phyloP scores from a whole-genome alignment of 2,888 invertebrate genomes.

The Incurvaria masculella region DNA sequence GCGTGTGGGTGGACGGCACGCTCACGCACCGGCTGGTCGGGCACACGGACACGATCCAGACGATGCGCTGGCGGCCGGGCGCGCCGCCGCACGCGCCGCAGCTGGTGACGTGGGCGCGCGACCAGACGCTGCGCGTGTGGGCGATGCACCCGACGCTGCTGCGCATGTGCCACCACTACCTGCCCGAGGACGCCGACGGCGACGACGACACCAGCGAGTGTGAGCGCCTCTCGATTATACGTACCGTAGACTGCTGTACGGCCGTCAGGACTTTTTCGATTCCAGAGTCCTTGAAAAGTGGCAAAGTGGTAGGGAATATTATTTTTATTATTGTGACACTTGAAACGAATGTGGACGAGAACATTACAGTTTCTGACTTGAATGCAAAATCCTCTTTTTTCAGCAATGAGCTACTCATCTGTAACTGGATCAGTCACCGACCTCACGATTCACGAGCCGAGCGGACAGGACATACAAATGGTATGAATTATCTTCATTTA shows the following conservation, averaged over 20 bases:
- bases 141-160: slow-evolving; percentile 81
- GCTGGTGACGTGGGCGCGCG: slow-evolving; percentile 92
- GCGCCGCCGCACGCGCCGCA: slow-evolving; percentile 69
- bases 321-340: slow-evolving; percentile 2
- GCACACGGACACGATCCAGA: slow-evolving; percentile 90
- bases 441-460: slow-evolving; percentile 30
- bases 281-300: no score
- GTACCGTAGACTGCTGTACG: background rate
- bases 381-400: slow-evolving; percentile 18
- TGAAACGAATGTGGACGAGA: background rate
- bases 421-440: slow-evolving; percentile 42
- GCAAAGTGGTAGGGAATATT: background rate
- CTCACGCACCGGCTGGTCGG: slow-evolving; percentile 92
- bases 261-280: no score
- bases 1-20: slow-evolving; percentile 54
- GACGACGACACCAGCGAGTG: slow-evolving; percentile 52
- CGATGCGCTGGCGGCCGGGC: slow-evolving; percentile 90
- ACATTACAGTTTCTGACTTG: background rate
- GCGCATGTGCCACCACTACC: slow-evolving; percentile 66
- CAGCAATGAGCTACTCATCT: slow-evolving; percentile 44
- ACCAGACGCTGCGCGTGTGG: slow-evolving; percentile 90
- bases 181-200: slow-evolving; percentile 62
- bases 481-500: slow-evolving; percentile 21
- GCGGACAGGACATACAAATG: slow-evolving; percentile 40
- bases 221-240: slow-evolving; percentile 17